Conservation (phyloP, 2,888 invertebrate genomes). For the Petrolisthes cinctipes region DNA sequence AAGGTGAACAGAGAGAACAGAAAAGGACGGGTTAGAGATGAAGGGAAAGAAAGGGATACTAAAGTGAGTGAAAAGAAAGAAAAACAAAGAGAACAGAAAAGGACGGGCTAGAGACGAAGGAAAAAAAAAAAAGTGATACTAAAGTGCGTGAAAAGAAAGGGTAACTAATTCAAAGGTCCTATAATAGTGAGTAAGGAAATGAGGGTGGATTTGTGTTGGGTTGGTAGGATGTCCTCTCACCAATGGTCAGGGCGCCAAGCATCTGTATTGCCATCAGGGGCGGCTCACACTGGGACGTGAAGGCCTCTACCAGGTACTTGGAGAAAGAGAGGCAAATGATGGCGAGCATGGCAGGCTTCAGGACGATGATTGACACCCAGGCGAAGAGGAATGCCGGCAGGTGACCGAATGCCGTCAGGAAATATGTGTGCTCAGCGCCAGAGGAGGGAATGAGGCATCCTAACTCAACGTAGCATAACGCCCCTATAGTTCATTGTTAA, state of each 20-base stretch:
- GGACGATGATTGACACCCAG: constrained; percentile 92
- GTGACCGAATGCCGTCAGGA: constrained; percentile 94
- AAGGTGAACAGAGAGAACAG: too few species aligned
- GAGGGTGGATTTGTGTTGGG: too few species aligned
- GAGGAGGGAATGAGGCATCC: constrained; percentile 96
- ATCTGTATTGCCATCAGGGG: constrained; percentile 86
- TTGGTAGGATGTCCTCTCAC: constrained; percentile 71
- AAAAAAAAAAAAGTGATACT: too few species aligned
- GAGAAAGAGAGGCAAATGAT: constrained; percentile 94
- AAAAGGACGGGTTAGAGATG: too few species aligned
- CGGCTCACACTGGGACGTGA: constrained; percentile 87
- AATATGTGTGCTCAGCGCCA: constrained; percentile 95
- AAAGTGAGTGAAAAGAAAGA: too few species aligned
- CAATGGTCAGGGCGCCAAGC: constrained; percentile 87
- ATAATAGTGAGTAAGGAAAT: too few species aligned
- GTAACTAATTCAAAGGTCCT: too few species aligned
- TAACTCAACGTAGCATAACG: constrained; percentile 92
- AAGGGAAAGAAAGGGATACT: too few species aligned
- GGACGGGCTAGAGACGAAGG: too few species aligned
- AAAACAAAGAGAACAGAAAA: too few species aligned
- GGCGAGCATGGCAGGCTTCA: constrained; percentile 94
- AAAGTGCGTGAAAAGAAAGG: too few species aligned
- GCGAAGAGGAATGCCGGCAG: constrained; percentile 92
- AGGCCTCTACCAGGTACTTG: constrained; percentile 92
- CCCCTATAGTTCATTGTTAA: constrained; percentile 75